Percentiles rank a stretch among this genome's conserved stretches.
Conservation (phyloP, 92 coral and sea anemone species). For the Blastomussa wellsi region DNA sequence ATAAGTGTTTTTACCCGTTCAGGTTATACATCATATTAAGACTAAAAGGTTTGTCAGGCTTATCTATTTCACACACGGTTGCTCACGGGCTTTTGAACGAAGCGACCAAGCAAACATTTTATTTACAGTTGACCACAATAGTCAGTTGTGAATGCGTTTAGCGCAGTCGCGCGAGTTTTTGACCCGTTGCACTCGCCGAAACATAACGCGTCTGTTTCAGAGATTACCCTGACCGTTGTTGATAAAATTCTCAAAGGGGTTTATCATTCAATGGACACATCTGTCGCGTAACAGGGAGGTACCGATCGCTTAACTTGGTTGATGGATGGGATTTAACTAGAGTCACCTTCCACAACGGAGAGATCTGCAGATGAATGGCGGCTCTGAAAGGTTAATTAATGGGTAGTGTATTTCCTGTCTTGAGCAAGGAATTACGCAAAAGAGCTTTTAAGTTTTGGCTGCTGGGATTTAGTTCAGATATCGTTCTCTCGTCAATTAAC, state of each 20-base stretch:
- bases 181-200: not conserved
- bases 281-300: conserved; percentile 12
- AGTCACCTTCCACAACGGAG: not conserved
- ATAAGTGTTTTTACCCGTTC: conserved; percentile 4
- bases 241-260: conserved; percentile 28
- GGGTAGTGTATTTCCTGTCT: not conserved
- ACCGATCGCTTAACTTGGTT: conserved; percentile 5
- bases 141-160: conserved; percentile 3
- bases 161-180: not conserved
- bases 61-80: not conserved
- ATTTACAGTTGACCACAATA: conserved; percentile 21
- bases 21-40: not conserved
- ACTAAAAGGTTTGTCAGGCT: not conserved
- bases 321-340: conserved; percentile 9
- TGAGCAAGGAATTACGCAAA: not conserved
- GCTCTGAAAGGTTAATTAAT: not conserved
- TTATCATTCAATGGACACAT: conserved; percentile 22
- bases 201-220: not conserved
- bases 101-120: conserved; percentile 18
- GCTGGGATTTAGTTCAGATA: not conserved
- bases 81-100: not conserved
- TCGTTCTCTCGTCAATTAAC: not conserved
- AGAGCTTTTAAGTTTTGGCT: not conserved
- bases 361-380: not conserved
- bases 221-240: not conserved